Conservation (phyloP, 1,140 invertebrate species). For the Cherax destructor region DNA sequence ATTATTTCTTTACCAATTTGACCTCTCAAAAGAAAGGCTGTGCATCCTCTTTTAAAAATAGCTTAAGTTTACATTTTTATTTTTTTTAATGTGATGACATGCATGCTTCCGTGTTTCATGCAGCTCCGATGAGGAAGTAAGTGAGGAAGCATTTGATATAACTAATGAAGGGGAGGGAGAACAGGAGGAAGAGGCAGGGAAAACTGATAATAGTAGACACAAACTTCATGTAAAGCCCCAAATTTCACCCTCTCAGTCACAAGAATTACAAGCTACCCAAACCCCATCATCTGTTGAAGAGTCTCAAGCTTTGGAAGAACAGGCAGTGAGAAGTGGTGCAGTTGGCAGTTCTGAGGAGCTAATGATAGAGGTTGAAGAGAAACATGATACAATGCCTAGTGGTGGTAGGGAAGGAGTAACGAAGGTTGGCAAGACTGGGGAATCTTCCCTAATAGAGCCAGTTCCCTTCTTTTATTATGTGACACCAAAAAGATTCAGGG, state of each 20-base stretch:
- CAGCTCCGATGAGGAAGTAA: conserved; percentile 63
- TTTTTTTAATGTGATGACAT: conserved; percentile 15
- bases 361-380: conserved; percentile 8
- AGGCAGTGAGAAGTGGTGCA: conserved; percentile 9
- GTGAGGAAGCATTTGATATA: conserved; percentile 45
- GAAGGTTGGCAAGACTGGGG: not conserved
- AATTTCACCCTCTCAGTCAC: conserved; percentile 2
- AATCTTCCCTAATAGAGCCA: conserved; percentile 1
- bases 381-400: not conserved
- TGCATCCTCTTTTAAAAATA: conserved; percentile 27
- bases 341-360: not conserved
- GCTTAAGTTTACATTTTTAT: conserved; percentile 18
- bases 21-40: not conserved
- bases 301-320: not conserved
- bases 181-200: conserved; percentile 6
- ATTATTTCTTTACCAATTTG: conserved; percentile 6
- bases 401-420: not conserved
- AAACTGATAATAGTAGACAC: not conserved
- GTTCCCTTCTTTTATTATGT: conserved; percentile 71
- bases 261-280: not conserved
- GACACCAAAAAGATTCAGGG: conserved; percentile 58
- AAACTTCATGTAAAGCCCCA: not conserved
- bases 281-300: not conserved
- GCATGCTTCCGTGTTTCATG: conserved; percentile 60
- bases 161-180: conserved; percentile 42